phyloP scores from a whole-genome alignment of 2,888 invertebrate species.

The Drosophila mettleri region DNA sequence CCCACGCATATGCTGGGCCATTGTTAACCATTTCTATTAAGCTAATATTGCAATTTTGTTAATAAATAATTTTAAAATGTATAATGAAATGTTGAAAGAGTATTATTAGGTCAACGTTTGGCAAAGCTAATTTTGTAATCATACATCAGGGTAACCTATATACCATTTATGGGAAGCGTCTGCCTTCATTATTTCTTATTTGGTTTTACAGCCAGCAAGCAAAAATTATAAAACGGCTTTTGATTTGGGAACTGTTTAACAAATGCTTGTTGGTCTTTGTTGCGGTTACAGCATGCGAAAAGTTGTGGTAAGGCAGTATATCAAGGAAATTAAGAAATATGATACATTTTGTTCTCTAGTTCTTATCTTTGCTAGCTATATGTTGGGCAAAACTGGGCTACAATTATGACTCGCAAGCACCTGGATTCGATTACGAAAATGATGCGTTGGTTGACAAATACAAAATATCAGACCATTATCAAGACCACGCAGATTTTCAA shows the following conservation, averaged over 20 bases:
- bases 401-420: slow-evolving; percentile 45
- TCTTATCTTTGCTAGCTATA: slow-evolving; percentile 46
- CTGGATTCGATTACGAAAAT: slow-evolving; percentile 22
- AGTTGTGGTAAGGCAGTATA: slow-evolving; percentile 50
- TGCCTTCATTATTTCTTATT: slow-evolving; percentile 37
- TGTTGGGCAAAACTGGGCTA: slow-evolving; percentile 64
- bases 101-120: slow-evolving; percentile 16
- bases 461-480: slow-evolving; percentile 31
- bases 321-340: background rate
- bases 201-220: slow-evolving; percentile 19
- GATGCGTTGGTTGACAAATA: background rate
- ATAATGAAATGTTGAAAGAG: slow-evolving; percentile 17
- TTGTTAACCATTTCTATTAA: slow-evolving; percentile 49
- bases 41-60: slow-evolving; percentile 50
- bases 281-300: slow-evolving; percentile 57
- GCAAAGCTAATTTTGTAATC: slow-evolving; percentile 38
- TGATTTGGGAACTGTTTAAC: slow-evolving; percentile 17
- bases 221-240: slow-evolving; percentile 65
- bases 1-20: slow-evolving; percentile 47
- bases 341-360: slow-evolving; percentile 28
- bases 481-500: slow-evolving; percentile 53
- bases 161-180: slow-evolving; percentile 52
- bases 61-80: slow-evolving; percentile 29
- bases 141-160: slow-evolving; percentile 36
- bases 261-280: slow-evolving; percentile 41